Evolutionary conservation across 2,113 vertebrate genomes (phyloP).

Genomic region (Pseudopodoces humilis): DNA sequence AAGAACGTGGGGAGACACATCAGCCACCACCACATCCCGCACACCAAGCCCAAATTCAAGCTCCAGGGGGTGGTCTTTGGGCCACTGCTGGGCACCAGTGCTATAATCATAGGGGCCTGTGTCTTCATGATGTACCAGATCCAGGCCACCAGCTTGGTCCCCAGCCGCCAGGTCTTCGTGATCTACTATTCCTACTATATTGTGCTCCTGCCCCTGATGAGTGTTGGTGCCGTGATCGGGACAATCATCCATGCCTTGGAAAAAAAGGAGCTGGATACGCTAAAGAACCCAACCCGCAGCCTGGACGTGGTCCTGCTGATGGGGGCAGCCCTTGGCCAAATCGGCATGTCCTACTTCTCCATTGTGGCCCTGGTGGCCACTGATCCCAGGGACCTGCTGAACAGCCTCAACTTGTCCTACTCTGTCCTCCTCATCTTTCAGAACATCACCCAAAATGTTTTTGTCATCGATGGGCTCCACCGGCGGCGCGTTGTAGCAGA

Average conservation of each 20-base stretch:
- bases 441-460: constrained; percentile 87
- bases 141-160: constrained; percentile 52
- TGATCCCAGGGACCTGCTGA: constrained; percentile 50
- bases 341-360: constrained; percentile 86
- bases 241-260: constrained; percentile 78
- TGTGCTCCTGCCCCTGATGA: constrained; percentile 81
- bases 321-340: constrained; percentile 81
- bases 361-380: constrained; percentile 84
- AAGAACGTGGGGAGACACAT: constrained; percentile 84
- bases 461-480: constrained; percentile 89
- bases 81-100: constrained; percentile 72
- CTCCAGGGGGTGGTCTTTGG: constrained; percentile 72
- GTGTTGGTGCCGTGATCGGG: constrained; percentile 71
- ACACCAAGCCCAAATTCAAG: constrained; percentile 55
- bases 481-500: constrained; percentile 51
- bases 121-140: constrained; percentile 87
- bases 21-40: background rate
- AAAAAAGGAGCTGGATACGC: constrained; percentile 69
- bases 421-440: constrained; percentile 85
- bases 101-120: constrained; percentile 65
- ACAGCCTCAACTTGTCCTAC: constrained; percentile 82
- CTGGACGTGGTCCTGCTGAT: constrained; percentile 85
- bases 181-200: constrained; percentile 85
- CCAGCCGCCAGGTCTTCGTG: constrained; percentile 66
- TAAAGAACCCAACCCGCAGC: constrained; percentile 86